Base-by-base conservation (phyloP, 2,113 vertebrate genomes). In the Porphyrio hochstetteri region DNA sequence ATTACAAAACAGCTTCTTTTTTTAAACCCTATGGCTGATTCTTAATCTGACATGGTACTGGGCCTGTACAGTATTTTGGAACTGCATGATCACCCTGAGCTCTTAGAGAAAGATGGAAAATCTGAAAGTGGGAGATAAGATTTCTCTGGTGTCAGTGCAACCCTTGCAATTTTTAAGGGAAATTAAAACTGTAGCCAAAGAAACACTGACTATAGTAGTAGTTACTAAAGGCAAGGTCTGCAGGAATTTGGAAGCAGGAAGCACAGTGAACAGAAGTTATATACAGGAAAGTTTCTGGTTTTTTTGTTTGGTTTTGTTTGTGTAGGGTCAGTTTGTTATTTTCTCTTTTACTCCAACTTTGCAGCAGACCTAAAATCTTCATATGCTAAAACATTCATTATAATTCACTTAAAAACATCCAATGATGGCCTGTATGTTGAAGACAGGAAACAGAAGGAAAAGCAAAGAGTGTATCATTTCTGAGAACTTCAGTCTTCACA, bases 391-490 rank as follows among this genome's bases (percentile, higher is more conserved):
- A 44, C n/a, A 40, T 67, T 90, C 90, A 88, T 90, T 95, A 80
- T 90, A 88, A 88, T 90, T 94, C 69, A 71, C 35, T 81, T 92
- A 11, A 86, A 95, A 78, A 31, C 60, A 69, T 75, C 44, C 33
- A 57, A 4, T 90, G 82, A 64, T 86, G 63, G 59, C 76, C 75
- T 90, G n/a, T 56, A 31, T 60, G 69, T 78, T 92, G 74, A 88
- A 81, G 76, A 40, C 76, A 92, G 88, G 82, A 95, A 96, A 86
- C 36, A 86, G 36, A 50, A 82, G 71, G 70, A 87, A 88, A 88
- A 77, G 38, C 10, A 77, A 70, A 77, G 52, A 83, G 36, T 52
- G 9, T 67, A 14, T 92, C 78, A 81, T 93, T 96, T 88, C 76
- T 64, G 60, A 82, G 52, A 94, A 92, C 46, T 77, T 80, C 55